A percentile compares a stretch with the other conserved stretches of the same genome.
Conservation (phyloP, 2,888 invertebrate genomes). For the Epiperipatus broadwayi region DNA sequence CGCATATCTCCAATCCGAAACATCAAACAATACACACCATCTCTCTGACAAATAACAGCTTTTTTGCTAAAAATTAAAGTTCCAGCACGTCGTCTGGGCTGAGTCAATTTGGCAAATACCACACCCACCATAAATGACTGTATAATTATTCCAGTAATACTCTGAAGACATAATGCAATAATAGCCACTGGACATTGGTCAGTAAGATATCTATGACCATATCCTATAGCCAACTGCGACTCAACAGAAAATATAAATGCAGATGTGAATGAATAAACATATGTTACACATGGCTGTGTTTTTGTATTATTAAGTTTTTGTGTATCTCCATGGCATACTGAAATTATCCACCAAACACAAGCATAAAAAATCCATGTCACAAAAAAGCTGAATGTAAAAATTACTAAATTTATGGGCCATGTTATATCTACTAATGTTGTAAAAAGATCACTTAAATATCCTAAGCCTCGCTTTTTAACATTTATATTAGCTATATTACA, state of each 20-base stretch:
- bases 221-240: constrained; percentile 89
- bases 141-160: constrained; percentile 63
- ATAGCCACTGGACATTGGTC: constrained; percentile 83
- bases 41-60: constrained; percentile 76
- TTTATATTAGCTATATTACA: constrained; percentile 91
- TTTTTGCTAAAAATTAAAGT: constrained; percentile 80
- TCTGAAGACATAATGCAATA: constrained; percentile 74
- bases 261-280: constrained; percentile 69
- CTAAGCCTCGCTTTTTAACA: constrained; percentile 74
- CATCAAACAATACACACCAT: constrained; percentile 75
- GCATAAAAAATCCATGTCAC: constrained; percentile 83
- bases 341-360: constrained; percentile 83
- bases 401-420: constrained; percentile 57
- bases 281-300: constrained; percentile 53
- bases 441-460: constrained; percentile 84
- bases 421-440: constrained; percentile 65
- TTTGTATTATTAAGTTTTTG: constrained; percentile 33
- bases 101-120: constrained; percentile 78
- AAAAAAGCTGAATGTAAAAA: constrained; percentile 73
- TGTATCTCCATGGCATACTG: constrained; percentile 76
- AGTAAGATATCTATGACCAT: constrained; percentile 64
- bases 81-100: constrained; percentile 88
- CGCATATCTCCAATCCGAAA: constrained; percentile 93
- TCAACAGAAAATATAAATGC: constrained; percentile 90
- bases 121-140: constrained; percentile 70